A percentile compares a stretch with the other conserved stretches of the same genome.
Conservation (phyloP, 1,140 invertebrate genomes). For the Palaemon carinicauda region DNA sequence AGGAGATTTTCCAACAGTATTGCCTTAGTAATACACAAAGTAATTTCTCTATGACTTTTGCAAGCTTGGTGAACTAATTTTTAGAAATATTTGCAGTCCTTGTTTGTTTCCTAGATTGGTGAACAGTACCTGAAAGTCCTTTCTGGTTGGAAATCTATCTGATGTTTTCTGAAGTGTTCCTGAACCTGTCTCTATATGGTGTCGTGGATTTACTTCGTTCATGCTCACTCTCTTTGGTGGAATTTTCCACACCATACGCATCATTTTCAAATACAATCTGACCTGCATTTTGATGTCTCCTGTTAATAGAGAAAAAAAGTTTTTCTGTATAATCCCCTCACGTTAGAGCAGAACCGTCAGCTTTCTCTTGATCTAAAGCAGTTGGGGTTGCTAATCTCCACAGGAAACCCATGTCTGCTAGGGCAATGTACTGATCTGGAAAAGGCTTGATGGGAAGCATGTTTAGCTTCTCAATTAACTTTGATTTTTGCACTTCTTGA, state of each 20-base stretch:
- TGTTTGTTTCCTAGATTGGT: not conserved
- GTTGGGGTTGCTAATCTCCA: slow-evolving; percentile 11
- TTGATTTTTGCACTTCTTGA: too few species aligned
- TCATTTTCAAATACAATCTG: not conserved
- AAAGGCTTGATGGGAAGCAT: not conserved
- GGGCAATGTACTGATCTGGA: not conserved
- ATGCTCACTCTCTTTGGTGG: too few species aligned
- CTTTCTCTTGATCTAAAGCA: not conserved
- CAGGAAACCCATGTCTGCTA: not conserved
- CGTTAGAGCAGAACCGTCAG: not conserved
- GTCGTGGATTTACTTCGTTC: too few species aligned
- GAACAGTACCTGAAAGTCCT: not conserved
- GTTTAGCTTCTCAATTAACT: slow-evolving; percentile 10
- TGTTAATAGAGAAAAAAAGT: not conserved
- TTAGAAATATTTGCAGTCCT: not conserved
- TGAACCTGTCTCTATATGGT: too few species aligned
- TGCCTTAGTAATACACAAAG: too few species aligned
- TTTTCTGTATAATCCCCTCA: not conserved
- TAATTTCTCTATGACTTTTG: slow-evolving; percentile 7
- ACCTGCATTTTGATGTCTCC: not conserved
- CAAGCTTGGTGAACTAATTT: not conserved
- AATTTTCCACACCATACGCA: too few species aligned
- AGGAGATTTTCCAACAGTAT: too few species aligned
- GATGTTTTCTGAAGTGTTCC: too few species aligned
- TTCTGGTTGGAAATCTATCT: too few species aligned